Percentiles rank a stretch among this genome's conserved stretches.
Evolutionary conservation across 2,797 vertebrate species (phyloP).

Genomic region (Tinamus major): DNA sequence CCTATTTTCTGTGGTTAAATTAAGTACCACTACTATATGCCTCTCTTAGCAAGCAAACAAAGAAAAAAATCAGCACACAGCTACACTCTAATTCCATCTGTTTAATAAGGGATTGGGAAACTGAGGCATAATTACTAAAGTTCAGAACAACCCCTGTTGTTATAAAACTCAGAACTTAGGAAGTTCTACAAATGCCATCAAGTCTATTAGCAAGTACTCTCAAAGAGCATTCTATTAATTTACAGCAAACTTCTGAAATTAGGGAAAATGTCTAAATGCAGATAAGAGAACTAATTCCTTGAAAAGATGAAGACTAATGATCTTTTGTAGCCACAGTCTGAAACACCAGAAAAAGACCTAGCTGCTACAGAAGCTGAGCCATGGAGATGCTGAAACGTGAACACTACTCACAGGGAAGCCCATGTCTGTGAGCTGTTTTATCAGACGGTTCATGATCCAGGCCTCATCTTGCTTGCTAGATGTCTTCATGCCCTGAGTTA

Average conservation of each 20-base stretch:
- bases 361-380: background rate
- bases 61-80: background rate
- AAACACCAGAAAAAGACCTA: background rate
- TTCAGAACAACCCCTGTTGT: background rate
- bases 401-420: slow-evolving; percentile 92
- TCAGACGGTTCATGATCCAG: slow-evolving; percentile 97
- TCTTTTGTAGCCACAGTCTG: background rate
- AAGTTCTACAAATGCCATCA: background rate
- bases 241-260: background rate
- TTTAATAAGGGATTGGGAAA: background rate
- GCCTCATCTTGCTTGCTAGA: slow-evolving; percentile 93
- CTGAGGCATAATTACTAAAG: background rate
- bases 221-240: background rate
- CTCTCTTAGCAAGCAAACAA: background rate
- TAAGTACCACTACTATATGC: background rate
- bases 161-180: background rate
- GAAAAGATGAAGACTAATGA: background rate
- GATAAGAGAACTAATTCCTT: background rate
- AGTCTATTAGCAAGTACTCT: background rate
- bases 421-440: slow-evolving; percentile 99
- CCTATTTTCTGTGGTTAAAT: background rate
- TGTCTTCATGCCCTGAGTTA: slow-evolving; percentile 88
- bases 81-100: background rate
- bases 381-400: background rate
- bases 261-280: background rate